phyloP scores from a whole-genome alignment of 2,888 invertebrate species.

The Arrhopalites spinosus region DNA sequence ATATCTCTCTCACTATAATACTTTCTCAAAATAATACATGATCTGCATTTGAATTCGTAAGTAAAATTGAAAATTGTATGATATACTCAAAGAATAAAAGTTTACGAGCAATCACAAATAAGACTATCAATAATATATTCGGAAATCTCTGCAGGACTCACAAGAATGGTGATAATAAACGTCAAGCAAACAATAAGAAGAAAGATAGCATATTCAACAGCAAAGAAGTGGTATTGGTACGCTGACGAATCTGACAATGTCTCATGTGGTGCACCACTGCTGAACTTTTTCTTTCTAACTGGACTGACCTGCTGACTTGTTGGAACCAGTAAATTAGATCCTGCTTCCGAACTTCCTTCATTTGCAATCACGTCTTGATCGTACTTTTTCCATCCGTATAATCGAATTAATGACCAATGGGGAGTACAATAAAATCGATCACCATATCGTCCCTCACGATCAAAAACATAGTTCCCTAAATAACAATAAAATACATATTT shows the following conservation, averaged over 20 bases:
- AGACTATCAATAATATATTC: constrained; percentile 51
- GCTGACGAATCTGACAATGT: constrained; percentile 25
- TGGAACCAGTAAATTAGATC: constrained; percentile 10
- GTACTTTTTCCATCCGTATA: constrained; percentile 56
- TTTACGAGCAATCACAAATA: constrained; percentile 37
- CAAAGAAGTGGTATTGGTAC: constrained; percentile 35
- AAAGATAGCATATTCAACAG: constrained; percentile 47
- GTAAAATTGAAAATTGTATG: too few species aligned
- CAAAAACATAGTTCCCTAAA: constrained; percentile 71
- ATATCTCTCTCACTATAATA: too few species aligned
- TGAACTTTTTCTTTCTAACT: constrained; percentile 24
- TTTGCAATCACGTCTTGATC: constrained; percentile 41
- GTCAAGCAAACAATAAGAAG: constrained; percentile 47
- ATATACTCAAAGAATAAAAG: too few species aligned
- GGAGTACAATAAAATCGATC: constrained; percentile 72
- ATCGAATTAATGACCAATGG: constrained; percentile 49
- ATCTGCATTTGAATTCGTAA: too few species aligned
- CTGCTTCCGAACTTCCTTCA: constrained; percentile 2
- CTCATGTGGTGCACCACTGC: constrained; percentile 14
- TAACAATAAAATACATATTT: neutral
- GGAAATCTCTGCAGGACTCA: constrained; percentile 51
- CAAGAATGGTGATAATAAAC: constrained; percentile 47
- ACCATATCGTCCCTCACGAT: constrained; percentile 70
- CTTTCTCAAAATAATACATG: too few species aligned
- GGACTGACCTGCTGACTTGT: constrained; percentile 52